Base-by-base conservation (phyloP, 2,888 invertebrate genomes). In the Drosophila stalkeri region DNA sequence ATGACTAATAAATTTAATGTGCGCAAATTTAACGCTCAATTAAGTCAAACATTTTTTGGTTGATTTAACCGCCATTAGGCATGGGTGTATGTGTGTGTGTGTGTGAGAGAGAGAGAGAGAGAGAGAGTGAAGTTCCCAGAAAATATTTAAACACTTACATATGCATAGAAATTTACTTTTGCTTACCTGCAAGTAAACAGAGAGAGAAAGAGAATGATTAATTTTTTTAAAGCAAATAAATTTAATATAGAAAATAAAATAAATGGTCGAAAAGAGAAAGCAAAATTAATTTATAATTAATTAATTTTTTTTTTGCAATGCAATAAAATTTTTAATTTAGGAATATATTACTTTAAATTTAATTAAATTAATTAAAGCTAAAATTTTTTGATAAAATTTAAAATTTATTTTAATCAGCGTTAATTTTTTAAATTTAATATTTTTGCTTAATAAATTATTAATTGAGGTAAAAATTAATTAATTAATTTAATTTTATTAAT, bases 1-100 rank as follows among this genome's bases (percentile, higher is more conserved):
- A 67, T 87, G 75, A 82, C 77, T 75, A 73, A 85, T 87, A 77
- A 77, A 86, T 75, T 81, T 81, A 86, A 84, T 85, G 80, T 73
- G 64, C 57, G 46, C 72, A 86, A 76, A 83, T 86, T 88, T 78
- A 74, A 72, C 75, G 79, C 87, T 80, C 87, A 85, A 89, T 85
- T 85, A 82, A 64, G 59, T 56, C 44, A 35, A 55, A 55, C 41
- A 63, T 70, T 68, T 63, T 72, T 71, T 67, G 78, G 54, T 67
- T 77, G 72, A 67, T 71, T 82, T 74, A 71, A 77, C 69, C 56
- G 66, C 60, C 56, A 16, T 41, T 5, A 1, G 18, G 6, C 3
- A 2, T 46, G 54, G 57, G 47, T 46, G 35, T 35, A 23, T 23
- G 43, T 37, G 9, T n/a, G 9, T n/a, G n/a, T n/a, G n/a, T n/a